Conservation (phyloP, 2,113 vertebrate genomes). For the Turnix velox region DNA sequence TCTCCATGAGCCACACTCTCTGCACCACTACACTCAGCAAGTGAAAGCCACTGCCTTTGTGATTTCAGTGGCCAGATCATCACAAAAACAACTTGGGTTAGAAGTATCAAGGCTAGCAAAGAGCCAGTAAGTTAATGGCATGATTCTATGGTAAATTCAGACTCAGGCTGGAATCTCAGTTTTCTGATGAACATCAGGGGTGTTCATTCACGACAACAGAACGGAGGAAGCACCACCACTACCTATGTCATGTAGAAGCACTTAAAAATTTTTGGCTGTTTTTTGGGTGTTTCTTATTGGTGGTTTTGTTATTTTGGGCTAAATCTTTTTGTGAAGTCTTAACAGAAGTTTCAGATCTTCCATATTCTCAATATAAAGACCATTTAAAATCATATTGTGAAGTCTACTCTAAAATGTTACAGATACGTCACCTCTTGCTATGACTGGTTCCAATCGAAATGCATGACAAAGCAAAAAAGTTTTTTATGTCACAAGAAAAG, state of each 20-base stretch:
- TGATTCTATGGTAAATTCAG: neutral
- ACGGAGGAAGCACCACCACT: neutral
- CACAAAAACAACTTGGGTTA: neutral
- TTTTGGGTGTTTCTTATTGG: too few relatives aligned
- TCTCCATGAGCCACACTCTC: neutral
- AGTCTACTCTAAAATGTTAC: neutral
- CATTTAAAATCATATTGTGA: neutral
- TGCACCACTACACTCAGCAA: neutral
- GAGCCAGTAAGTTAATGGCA: neutral
- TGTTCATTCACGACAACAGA: neutral
- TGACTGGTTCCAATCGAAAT: neutral
- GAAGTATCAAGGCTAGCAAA: neutral
- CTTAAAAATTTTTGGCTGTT: neutral
- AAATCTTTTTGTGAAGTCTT: neutral
- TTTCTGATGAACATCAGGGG: neutral
- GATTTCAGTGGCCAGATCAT: neutral
- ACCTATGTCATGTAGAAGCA: neutral
- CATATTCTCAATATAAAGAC: neutral
- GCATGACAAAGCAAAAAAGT: rapidly evolving
- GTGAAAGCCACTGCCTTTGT: neutral
- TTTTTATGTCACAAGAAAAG: neutral
- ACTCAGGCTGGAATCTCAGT: neutral
- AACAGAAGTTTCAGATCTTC: neutral
- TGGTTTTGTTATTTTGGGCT: neutral
- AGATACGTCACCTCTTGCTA: neutral